A percentile compares a stretch with the other conserved stretches of the same genome.
phyloP scores from a whole-genome alignment of 2,113 vertebrate species.

The Triplophysa rosa region DNA sequence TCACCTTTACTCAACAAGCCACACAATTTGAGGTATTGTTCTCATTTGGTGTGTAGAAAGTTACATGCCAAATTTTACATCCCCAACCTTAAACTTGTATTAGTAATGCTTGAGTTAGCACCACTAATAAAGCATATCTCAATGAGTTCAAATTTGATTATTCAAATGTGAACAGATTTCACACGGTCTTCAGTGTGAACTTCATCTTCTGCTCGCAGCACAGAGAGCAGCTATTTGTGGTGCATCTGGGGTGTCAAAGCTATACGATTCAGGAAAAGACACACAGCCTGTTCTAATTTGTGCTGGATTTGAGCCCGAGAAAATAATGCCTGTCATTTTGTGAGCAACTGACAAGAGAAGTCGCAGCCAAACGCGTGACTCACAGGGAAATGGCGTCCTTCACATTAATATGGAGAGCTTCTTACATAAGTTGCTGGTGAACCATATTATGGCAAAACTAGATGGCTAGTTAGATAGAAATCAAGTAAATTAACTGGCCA shows the following conservation, averaged over 20 bases:
- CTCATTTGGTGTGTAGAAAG: neutral
- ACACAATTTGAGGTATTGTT: neutral
- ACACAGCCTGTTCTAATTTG: constrained; percentile 33
- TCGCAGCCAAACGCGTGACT: constrained; percentile 59
- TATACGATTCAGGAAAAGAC: constrained; percentile 16
- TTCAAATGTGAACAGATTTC: neutral
- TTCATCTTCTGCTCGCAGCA: constrained; percentile 4
- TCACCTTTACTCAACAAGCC: neutral
- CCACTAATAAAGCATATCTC: neutral
- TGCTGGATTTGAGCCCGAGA: constrained; percentile 16
- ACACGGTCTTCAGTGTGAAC: neutral
- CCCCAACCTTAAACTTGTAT: neutral
- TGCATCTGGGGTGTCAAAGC: constrained; percentile 22
- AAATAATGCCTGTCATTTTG: constrained; percentile 49
- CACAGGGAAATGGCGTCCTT: constrained; percentile 49
- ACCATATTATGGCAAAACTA: neutral
- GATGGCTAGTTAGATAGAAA: neutral
- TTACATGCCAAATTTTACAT: neutral
- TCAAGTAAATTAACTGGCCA: neutral
- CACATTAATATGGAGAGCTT: constrained; percentile 49
- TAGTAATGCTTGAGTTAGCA: neutral
- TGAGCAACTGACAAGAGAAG: constrained; percentile 44
- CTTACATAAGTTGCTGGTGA: constrained; percentile 29
- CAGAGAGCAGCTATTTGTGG: constrained; percentile 26
- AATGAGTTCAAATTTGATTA: neutral